These are phyloP conservation scores for Centropristis striata DNA, from an alignment of 2,113 vertebrate genomes.

Conservation along the genomic window DNA sequence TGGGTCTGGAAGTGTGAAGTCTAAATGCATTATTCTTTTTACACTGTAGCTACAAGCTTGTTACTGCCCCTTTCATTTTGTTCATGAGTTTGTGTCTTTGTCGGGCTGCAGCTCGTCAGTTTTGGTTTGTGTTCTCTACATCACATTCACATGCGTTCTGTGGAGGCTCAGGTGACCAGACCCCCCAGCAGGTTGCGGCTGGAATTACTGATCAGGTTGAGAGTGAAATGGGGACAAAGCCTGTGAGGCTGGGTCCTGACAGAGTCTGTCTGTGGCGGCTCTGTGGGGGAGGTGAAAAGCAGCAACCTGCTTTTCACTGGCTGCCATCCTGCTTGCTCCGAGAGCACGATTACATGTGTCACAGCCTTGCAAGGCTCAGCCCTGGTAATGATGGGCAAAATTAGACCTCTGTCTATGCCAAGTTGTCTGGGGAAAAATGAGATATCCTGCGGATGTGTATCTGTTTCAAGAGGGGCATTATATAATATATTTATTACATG, in stretches of 20 bases:
- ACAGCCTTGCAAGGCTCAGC: conserved; percentile 30
- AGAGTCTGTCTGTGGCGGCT: conserved; percentile 60
- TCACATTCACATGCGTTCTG: conserved; percentile 33
- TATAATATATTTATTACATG: background rate
- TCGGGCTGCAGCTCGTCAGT: background rate
- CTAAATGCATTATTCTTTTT: conserved; percentile 20
- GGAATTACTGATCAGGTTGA: conserved; percentile 81
- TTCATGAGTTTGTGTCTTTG: background rate
- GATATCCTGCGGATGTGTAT: conserved; percentile 10
- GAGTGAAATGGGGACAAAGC: conserved; percentile 74
- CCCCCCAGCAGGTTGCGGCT: conserved; percentile 73
- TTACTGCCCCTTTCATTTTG: conserved; percentile 15
- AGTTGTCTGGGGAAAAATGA: conserved; percentile 16
- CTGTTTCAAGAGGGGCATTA: conserved; percentile 5
- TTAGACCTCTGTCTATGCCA: conserved; percentile 42
- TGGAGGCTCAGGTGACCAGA: conserved; percentile 70
- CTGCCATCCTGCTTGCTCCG: conserved; percentile 70
- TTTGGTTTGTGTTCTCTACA: conserved; percentile 33
- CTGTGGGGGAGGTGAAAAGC: conserved; percentile 65
- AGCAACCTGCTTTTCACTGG: conserved; percentile 60
- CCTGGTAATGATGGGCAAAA: conserved; percentile 53
- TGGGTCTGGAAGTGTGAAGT: conserved; percentile 5
- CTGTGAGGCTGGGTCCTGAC: conserved; percentile 56
- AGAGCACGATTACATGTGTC: conserved; percentile 71
- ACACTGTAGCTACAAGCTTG: conserved; percentile 8